These are phyloP conservation scores for Coluber constrictor DNA, from an alignment of 2,797 vertebrate genomes.

Conservation along the genomic window DNA sequence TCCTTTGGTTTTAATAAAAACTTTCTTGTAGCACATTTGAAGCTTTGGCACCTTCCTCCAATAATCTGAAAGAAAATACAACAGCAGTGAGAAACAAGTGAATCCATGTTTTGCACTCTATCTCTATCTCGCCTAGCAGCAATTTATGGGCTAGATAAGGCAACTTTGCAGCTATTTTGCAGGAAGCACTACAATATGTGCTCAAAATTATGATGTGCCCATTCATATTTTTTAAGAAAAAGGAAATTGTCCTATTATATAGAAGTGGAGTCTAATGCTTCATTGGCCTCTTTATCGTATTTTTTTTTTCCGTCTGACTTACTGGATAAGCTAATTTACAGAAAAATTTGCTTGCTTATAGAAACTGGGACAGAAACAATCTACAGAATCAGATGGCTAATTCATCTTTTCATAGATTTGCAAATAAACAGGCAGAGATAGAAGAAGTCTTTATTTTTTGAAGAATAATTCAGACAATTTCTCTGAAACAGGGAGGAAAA, in stretches of 20 bases:
- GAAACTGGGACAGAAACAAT: not conserved
- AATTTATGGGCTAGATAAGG: not conserved
- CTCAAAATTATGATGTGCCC: not conserved
- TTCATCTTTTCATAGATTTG: not conserved
- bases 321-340: not conserved
- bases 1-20: not conserved
- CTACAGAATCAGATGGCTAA: not conserved
- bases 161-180: not conserved
- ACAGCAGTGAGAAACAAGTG: not conserved
- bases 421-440: slow-evolving; percentile 11
- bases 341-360: not conserved
- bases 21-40: not conserved
- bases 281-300: not conserved
- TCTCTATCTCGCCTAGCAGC: not conserved
- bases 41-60: not conserved
- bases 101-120: not conserved
- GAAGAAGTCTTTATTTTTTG: not conserved
- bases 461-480: slow-evolving; percentile 37
- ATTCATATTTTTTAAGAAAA: not conserved
- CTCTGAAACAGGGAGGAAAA: not conserved
- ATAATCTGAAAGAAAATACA: not conserved
- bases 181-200: not conserved
- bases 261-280: not conserved
- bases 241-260: not conserved
- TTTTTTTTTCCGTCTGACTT: not conserved